Conservation (phyloP, 2,888 invertebrate species). For the Venusia cambrica region DNA sequence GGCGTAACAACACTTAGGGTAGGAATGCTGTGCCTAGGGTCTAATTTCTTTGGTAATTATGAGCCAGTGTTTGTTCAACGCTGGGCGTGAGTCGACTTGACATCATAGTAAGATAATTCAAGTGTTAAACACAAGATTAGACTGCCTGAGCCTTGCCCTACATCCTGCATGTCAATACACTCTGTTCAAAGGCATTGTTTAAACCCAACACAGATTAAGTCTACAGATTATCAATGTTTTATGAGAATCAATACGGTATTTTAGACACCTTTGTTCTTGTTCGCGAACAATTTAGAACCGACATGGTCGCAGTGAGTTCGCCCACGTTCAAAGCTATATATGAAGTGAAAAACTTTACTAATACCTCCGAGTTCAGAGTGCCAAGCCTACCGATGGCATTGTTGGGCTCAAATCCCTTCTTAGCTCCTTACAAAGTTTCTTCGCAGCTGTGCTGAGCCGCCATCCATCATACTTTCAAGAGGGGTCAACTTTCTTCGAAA, state of each 20-base stretch:
- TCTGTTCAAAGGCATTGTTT: too few species aligned
- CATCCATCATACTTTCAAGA: slow-evolving; percentile 36
- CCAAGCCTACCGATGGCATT: slow-evolving; percentile 13
- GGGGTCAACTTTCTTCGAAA: slow-evolving; percentile 41
- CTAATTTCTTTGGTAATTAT: slow-evolving; percentile 26
- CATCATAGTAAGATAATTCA: slow-evolving; percentile 1
- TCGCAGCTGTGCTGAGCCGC: slow-evolving; percentile 12
- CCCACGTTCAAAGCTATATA: too few species aligned
- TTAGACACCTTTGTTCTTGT: too few species aligned
- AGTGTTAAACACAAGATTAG: background rate
- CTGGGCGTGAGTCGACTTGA: slow-evolving; percentile 5
- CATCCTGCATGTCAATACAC: background rate
- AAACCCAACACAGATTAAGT: too few species aligned
- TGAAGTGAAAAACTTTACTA: slow-evolving; percentile 6
- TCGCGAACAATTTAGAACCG: too few species aligned
- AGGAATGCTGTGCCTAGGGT: slow-evolving; percentile 15
- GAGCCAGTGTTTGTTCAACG: slow-evolving; percentile 8
- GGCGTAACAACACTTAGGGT: slow-evolving; percentile 4
- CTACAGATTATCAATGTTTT: too few species aligned
- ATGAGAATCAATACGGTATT: too few species aligned
- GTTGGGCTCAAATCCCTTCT: slow-evolving; percentile 11
- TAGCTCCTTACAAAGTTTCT: slow-evolving; percentile 7
- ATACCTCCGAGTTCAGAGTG: slow-evolving; percentile 3
- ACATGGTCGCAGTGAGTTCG: too few species aligned
- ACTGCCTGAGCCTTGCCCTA: slow-evolving; percentile 1